A percentile compares a stretch with the other conserved stretches of the same genome.
Conservation (phyloP, 2,797 vertebrate species). For the Tadarida brasiliensis region DNA sequence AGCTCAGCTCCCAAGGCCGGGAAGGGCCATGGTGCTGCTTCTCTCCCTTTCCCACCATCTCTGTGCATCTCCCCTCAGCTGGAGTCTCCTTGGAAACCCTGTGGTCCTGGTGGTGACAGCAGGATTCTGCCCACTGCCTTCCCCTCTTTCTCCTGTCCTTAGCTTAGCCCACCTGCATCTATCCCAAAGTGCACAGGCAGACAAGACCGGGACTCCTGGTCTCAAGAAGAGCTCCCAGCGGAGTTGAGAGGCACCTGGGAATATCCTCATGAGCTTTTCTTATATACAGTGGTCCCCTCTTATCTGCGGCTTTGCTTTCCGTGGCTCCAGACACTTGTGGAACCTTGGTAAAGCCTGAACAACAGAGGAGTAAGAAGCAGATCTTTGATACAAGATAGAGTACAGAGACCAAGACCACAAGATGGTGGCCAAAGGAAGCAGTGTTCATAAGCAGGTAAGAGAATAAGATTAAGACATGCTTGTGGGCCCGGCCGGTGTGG, state of each 20-base stretch:
- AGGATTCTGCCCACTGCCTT: background rate
- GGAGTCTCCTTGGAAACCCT: background rate
- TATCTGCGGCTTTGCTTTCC: background rate
- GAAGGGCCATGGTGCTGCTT: background rate
- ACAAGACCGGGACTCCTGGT: background rate
- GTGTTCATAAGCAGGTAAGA: background rate
- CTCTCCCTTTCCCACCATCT: background rate
- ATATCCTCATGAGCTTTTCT: background rate
- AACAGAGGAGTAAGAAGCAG: background rate
- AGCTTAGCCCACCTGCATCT: background rate
- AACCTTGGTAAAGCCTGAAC: background rate
- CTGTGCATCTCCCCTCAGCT: background rate
- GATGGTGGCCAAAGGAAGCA: background rate
- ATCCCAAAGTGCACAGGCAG: background rate
- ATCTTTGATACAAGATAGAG: background rate
- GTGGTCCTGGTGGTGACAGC: background rate
- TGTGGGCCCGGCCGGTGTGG: background rate
- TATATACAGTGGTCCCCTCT: background rate
- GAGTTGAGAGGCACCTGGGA: background rate
- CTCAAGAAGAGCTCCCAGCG: background rate
- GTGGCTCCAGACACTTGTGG: background rate
- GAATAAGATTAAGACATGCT: background rate
- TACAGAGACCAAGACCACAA: background rate
- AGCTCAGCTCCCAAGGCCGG: background rate
- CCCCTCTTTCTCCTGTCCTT: background rate